Percentiles rank a stretch among this genome's conserved stretches.
phyloP scores from a whole-genome alignment of 2,113 vertebrate species.

The Aix galericulata region DNA sequence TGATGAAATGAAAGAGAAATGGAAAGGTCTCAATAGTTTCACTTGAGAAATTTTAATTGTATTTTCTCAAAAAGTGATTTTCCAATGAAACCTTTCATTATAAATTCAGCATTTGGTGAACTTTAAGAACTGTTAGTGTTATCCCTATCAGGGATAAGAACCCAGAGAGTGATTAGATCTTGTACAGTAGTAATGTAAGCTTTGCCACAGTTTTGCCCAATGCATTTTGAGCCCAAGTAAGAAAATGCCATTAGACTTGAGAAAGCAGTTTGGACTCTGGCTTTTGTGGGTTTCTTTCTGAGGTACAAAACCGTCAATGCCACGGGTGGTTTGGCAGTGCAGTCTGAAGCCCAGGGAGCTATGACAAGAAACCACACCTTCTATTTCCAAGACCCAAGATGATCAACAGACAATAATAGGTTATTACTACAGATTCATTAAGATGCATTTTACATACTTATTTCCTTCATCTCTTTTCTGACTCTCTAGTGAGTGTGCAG shows the following conservation, averaged over 20 bases:
- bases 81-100: not conserved
- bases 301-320: not conserved
- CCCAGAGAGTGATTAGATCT: not conserved
- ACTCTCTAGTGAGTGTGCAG: not conserved
- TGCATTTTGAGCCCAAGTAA: not conserved
- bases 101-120: not conserved
- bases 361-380: not conserved
- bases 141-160: not conserved
- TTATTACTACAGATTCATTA: not conserved
- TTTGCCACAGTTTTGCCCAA: not conserved
- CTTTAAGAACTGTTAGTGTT: not conserved
- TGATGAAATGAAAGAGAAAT: not conserved
- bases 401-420: not conserved
- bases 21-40: not conserved
- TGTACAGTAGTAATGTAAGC: not conserved
- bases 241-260: not conserved
- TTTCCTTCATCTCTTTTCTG: not conserved
- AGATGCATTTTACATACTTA: not conserved
- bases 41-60: not conserved
- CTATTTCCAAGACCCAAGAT: not conserved
- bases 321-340: not conserved
- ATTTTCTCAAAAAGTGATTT: not conserved
- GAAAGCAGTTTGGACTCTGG: not conserved
- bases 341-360: not conserved
- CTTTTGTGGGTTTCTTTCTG: not conserved